phyloP scores from a whole-genome alignment of 2,113 vertebrate genomes.

The Tricholaema leucomelas region DNA sequence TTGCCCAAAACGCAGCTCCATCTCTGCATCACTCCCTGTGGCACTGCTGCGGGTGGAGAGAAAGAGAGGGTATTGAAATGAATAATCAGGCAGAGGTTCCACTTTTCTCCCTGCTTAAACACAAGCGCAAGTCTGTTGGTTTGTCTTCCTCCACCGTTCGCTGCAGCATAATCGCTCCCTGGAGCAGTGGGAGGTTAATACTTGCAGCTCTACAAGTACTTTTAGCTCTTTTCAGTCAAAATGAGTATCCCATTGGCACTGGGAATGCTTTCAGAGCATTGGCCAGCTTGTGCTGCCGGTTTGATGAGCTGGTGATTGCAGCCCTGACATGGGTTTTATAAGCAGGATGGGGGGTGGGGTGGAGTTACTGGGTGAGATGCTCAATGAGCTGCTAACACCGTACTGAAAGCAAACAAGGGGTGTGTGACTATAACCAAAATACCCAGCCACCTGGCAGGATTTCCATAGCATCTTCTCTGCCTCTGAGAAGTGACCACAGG shows the following conservation, averaged over 20 bases:
- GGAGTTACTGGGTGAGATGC: not conserved
- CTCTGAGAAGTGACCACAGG: not conserved
- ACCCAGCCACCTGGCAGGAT: not conserved
- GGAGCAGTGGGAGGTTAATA: not conserved
- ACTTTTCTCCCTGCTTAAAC: not conserved
- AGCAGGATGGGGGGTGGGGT: not conserved
- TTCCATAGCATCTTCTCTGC: not conserved
- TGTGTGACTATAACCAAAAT: not conserved
- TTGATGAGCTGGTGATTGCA: not conserved
- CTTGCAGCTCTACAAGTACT: not conserved
- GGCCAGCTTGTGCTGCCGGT: not conserved
- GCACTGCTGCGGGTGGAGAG: not conserved
- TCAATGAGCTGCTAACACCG: not conserved
- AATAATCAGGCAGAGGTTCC: not conserved
- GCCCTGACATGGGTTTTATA: not conserved
- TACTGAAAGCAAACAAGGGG: not conserved
- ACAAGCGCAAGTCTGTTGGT: not conserved
- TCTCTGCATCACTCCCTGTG: not conserved
- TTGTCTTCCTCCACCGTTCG: not conserved
- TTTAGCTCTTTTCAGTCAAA: not conserved
- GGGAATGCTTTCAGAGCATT: not conserved
- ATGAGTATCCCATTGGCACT: not conserved
- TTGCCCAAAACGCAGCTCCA: accelerated
- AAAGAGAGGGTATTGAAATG: not conserved
- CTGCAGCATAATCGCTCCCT: not conserved